These are phyloP conservation scores for Illadopsis cleaveri DNA, from an alignment of 2,113 vertebrate species.

Conservation along the genomic window DNA sequence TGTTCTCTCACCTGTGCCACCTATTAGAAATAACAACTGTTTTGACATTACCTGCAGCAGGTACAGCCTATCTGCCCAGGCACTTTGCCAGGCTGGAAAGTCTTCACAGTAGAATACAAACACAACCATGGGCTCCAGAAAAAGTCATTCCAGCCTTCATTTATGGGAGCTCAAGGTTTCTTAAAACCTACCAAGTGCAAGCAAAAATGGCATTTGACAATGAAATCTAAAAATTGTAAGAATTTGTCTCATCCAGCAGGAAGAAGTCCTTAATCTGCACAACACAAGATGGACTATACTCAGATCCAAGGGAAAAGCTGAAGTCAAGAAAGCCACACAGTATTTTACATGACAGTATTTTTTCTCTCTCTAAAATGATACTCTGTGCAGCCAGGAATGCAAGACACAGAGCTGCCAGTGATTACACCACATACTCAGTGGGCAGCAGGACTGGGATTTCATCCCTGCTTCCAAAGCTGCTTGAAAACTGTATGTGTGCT, in stretches of 20 bases:
- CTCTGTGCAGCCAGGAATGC: background rate
- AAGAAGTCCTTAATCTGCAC: background rate
- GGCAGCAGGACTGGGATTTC: background rate
- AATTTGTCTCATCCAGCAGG: background rate
- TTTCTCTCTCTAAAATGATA: background rate
- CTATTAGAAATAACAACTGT: background rate
- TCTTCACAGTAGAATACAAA: background rate
- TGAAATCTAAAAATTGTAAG: background rate
- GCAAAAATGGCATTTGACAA: fast-evolving
- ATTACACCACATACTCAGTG: fast-evolving
- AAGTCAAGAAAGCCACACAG: background rate
- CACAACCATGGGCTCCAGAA: background rate
- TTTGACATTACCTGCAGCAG: background rate
- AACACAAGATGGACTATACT: background rate
- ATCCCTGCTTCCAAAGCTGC: background rate
- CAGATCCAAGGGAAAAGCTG: background rate
- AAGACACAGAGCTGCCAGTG: background rate
- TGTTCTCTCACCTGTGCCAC: background rate
- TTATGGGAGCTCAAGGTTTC: background rate
- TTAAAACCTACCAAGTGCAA: background rate
- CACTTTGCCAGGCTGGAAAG: background rate
- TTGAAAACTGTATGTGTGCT: fast-evolving
- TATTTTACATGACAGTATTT: background rate
- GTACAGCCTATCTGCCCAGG: background rate
- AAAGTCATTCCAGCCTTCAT: background rate